These are phyloP conservation scores for Apamea sordens DNA, from an alignment of 2,888 invertebrate genomes.

Conservation along the genomic window DNA sequence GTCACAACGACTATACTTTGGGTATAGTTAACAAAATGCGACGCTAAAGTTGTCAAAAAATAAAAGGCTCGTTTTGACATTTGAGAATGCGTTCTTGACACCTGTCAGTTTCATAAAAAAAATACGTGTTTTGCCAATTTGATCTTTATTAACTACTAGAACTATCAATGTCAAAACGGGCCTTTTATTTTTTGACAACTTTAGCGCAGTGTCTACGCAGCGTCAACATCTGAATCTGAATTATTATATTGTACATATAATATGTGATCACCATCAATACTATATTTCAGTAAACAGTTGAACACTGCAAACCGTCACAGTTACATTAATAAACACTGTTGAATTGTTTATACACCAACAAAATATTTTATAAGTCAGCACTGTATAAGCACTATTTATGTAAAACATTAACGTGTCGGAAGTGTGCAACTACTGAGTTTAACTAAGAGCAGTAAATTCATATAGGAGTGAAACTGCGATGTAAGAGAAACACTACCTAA, in stretches of 20 bases:
- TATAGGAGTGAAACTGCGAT: background rate
- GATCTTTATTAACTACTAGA: too few relatives aligned
- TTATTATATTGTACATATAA: slow-evolving; percentile 27
- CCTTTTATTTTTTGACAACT: too few relatives aligned
- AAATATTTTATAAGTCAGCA: slow-evolving; percentile 7
- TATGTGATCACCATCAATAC: slow-evolving; percentile 54
- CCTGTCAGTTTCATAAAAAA: too few relatives aligned
- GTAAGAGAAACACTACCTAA: background rate
- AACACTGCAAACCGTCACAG: slow-evolving; percentile 12
- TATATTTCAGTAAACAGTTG: slow-evolving; percentile 33
- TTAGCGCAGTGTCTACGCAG: background rate
- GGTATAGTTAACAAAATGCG: background rate
- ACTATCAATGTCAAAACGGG: too few relatives aligned
- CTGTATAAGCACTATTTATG: slow-evolving; percentile 31
- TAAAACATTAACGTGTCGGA: background rate
- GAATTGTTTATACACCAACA: slow-evolving; percentile 6
- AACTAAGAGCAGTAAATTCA: background rate
- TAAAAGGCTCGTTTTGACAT: too few relatives aligned
- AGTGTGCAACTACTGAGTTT: background rate
- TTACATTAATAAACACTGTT: slow-evolving; percentile 23
- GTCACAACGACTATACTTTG: background rate
- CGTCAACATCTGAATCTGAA: background rate
- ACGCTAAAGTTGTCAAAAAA: background rate
- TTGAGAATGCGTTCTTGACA: too few relatives aligned
- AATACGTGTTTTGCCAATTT: too few relatives aligned